These are phyloP conservation scores for Electrona antarctica DNA, from an alignment of 2,113 vertebrate genomes.

Conservation along the genomic window DNA sequence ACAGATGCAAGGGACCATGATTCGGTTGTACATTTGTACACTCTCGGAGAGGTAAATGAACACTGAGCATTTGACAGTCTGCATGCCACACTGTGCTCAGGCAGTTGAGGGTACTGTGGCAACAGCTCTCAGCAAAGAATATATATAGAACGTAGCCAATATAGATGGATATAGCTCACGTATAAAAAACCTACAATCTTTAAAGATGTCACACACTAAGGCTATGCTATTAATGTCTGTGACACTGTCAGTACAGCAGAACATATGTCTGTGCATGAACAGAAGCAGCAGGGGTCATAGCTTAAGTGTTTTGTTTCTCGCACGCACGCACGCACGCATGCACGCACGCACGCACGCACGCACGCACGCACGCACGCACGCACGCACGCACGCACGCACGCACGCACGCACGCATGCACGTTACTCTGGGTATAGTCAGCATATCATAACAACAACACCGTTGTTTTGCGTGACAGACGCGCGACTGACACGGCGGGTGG, in stretches of 20 bases:
- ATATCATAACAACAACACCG: not conserved
- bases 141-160: not conserved
- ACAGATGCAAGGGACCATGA: too few species aligned
- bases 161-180: too few species aligned
- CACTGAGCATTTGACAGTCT: too few species aligned
- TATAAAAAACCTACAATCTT: too few species aligned
- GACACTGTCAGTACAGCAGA: not conserved
- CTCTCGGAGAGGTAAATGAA: too few species aligned
- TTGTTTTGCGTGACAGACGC: not conserved
- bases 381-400: not conserved
- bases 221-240: too few species aligned
- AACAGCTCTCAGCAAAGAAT: conserved; percentile 24
- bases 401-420: not conserved
- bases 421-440: not conserved
- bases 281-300: too few species aligned
- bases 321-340: not conserved
- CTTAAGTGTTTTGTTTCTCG: not conserved
- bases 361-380: not conserved
- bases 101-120: conserved; percentile 4
- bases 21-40: too few species aligned
- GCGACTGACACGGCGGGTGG: conserved; percentile 8
- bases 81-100: too few species aligned
- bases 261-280: not conserved
- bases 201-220: too few species aligned
- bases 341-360: too few species aligned